phyloP scores from a whole-genome alignment of 2,797 vertebrate species.

The Hapalemur alaotrensis region DNA sequence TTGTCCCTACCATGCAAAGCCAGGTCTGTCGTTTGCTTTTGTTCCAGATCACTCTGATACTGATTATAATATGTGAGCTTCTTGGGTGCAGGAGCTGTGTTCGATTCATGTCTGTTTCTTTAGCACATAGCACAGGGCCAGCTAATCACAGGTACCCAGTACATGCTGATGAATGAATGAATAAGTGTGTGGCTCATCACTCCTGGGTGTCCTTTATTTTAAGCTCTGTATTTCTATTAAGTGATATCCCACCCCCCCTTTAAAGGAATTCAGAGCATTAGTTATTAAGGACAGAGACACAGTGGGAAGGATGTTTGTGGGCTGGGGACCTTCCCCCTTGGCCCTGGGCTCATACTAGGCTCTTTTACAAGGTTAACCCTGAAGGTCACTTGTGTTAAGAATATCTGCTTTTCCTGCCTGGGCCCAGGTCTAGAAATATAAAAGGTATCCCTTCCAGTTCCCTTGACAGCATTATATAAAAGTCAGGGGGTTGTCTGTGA shows the following conservation, averaged over 20 bases:
- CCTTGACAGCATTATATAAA: not conserved
- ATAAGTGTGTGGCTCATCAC: not conserved
- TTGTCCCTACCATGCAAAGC: not conserved
- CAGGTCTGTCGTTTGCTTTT: not conserved
- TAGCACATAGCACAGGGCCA: not conserved
- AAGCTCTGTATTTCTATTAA: not conserved
- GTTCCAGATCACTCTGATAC: not conserved
- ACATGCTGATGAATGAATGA: not conserved
- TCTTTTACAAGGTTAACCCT: not conserved
- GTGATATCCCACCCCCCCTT: not conserved
- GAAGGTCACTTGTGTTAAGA: not conserved
- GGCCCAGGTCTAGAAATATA: not conserved
- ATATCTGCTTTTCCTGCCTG: not conserved
- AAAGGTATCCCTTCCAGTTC: not conserved
- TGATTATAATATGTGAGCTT: not conserved
- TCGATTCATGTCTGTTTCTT: not conserved
- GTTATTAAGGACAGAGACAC: not conserved
- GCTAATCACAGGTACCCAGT: not conserved
- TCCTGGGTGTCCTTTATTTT: not conserved
- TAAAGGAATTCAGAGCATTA: slow-evolving; percentile 4
- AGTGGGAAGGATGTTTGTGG: not conserved
- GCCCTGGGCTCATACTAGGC: not conserved
- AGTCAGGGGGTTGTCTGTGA: not conserved
- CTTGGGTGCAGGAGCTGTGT: not conserved
- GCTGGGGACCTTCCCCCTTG: not conserved